A percentile compares a stretch with the other conserved stretches of the same genome.
Evolutionary conservation across 2,113 vertebrate genomes (phyloP).

Genomic region (Ciconia stormi): DNA sequence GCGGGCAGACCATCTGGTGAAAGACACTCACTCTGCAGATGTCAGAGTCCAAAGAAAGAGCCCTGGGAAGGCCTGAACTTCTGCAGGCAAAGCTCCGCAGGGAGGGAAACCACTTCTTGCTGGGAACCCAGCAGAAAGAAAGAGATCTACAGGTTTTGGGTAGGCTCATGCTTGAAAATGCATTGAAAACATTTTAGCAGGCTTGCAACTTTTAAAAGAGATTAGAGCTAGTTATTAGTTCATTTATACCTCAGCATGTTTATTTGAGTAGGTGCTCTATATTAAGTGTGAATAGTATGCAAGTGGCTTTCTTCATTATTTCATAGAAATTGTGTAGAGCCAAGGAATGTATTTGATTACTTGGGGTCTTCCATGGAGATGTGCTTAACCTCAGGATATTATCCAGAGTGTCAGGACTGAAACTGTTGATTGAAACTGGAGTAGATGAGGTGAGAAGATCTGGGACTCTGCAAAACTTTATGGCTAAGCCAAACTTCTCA

Average conservation of each 20-base stretch:
- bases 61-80: neutral
- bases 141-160: neutral
- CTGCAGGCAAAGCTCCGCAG: neutral
- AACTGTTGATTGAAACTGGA: neutral
- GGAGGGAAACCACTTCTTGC: rapidly evolving
- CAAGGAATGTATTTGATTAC: neutral
- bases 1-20: neutral
- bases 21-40: neutral
- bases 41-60: neutral
- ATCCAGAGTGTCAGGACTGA: neutral
- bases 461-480: neutral
- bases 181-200: neutral
- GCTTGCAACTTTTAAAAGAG: neutral
- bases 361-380: neutral
- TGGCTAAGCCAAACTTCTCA: neutral
- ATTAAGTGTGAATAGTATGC: neutral
- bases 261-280: neutral
- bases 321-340: neutral
- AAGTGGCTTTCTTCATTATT: neutral
- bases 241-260: neutral
- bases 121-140: neutral
- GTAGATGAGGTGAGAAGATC: neutral
- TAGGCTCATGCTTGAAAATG: neutral
- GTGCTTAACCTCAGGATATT: neutral
- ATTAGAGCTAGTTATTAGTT: neutral